phyloP scores from a whole-genome alignment of 2,797 vertebrate species.

The Cuculus canorus region DNA sequence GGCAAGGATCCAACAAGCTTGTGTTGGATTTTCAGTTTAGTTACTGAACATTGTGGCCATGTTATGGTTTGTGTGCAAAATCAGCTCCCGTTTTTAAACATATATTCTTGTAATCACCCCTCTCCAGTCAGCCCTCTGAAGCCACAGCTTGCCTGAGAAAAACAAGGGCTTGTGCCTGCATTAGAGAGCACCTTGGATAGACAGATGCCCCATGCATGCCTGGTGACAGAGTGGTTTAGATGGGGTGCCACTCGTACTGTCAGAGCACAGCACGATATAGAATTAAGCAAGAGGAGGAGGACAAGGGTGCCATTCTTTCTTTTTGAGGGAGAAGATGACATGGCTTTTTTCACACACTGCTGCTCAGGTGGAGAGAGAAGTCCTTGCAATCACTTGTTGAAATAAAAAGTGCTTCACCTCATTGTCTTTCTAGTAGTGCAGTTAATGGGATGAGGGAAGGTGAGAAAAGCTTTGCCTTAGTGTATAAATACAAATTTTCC shows the following conservation, averaged over 20 bases:
- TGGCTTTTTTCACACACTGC: neutral
- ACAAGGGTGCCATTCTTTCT: neutral
- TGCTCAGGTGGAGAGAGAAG: neutral
- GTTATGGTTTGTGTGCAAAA: neutral
- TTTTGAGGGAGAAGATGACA: neutral
- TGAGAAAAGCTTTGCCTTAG: neutral
- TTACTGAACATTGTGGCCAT: neutral
- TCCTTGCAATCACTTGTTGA: neutral
- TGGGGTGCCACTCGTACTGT: rapidly evolving
- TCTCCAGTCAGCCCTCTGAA: rapidly evolving
- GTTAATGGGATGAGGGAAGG: neutral
- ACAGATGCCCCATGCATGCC: rapidly evolving
- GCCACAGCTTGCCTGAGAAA: neutral
- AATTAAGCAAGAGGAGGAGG: neutral
- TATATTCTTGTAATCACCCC: neutral
- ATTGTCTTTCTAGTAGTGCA: neutral
- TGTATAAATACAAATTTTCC: neutral
- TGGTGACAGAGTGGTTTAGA: rapidly evolving
- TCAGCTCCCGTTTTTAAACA: neutral
- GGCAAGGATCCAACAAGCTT: neutral
- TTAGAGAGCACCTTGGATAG: neutral
- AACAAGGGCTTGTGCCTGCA: neutral
- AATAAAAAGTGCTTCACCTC: neutral
- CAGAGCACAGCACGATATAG: neutral
- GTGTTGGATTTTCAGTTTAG: neutral